Evolutionary conservation across 2,113 vertebrate genomes (phyloP), one percentile per base, ranked within the genome.

Genomic region (Paradisaea rubra): DNA sequence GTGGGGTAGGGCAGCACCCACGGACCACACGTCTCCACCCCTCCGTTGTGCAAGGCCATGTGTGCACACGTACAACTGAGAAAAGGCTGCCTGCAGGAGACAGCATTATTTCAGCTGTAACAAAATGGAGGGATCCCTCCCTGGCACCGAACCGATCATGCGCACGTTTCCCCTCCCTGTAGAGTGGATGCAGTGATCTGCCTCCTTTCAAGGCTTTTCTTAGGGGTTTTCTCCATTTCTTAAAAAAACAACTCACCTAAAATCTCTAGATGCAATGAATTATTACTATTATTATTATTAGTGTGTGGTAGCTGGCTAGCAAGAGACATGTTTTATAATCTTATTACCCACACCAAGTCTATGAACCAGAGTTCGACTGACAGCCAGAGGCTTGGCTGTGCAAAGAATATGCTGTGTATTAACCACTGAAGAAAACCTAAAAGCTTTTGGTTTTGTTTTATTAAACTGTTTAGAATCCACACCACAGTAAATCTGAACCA

Each of bases 301-400:
- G 89, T 94, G 93, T 79, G 80, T 96, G 95, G 95, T 96, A 93
- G 90, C 84, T 90, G 78, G 94, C 92, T 96, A 97, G 96, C 93
- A 94, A 96, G 90, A 97, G 92, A 93, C 91, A 95, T 95, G 96
- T 89, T 98, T 97, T 97, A 96, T 97, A 96, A 97, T 97, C 96
- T 97, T 97, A 97, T 97, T 96, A 97, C 74, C 81, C 60, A 87
- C 60, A 95, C 90, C 88, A 95, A 92, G 72, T 52, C 97, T 95
- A 84, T 56, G 88, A 97, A 96, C 89, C 93, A 80, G 61, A 77
- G 69, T 61, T 60, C 10, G 1, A 97, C 91, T 66, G 5, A 91
- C 65, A 85, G 85, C 57, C 8, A 63, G 83, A 87, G 42, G 31
- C 69, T 80, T 82, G 76, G 90, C 81, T 95, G 76, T 73, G 84